These are phyloP conservation scores for Drosophila orosa DNA, from an alignment of 1,140 invertebrate genomes.

Conservation along the genomic window DNA sequence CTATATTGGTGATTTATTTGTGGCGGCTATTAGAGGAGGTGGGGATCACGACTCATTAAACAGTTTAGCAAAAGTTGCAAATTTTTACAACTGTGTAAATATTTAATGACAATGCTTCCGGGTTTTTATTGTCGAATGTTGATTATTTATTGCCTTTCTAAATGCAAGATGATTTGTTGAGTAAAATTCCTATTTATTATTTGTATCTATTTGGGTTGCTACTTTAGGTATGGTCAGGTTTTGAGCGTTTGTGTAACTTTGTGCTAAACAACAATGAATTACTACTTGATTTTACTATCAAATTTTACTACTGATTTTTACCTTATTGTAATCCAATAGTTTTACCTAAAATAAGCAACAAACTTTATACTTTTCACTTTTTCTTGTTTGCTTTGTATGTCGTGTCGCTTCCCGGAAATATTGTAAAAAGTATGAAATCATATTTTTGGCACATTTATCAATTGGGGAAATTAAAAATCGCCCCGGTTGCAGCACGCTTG, in stretches of 20 bases:
- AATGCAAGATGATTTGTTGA: conserved; percentile 11
- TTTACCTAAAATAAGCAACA: background rate
- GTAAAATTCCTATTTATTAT: conserved; percentile 1
- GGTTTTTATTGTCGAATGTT: conserved; percentile 8
- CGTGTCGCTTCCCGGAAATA: conserved; percentile 36
- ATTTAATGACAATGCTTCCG: conserved; percentile 37
- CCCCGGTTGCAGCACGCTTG: conserved; percentile 30
- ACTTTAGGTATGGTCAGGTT: conserved; percentile 19
- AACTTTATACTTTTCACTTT: too few relatives aligned
- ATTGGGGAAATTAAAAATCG: conserved; percentile 43
- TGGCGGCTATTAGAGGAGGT: conserved; percentile 12
- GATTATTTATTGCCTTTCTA: background rate
- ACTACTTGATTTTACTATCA: background rate
- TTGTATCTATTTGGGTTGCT: background rate
- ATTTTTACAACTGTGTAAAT: conserved; percentile 46
- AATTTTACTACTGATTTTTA: background rate
- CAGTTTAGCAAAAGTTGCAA: conserved; percentile 20
- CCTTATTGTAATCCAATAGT: background rate
- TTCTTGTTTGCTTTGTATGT: background rate
- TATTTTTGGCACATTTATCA: conserved; percentile 39
- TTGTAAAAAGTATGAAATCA: conserved; percentile 17
- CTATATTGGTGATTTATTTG: conserved; percentile 35
- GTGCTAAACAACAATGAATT: background rate
- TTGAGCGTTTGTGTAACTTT: background rate
- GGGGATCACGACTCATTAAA: conserved; percentile 18